Base-by-base conservation (phyloP, 64 coral and sea anemone genomes). In the Actinia equina region DNA sequence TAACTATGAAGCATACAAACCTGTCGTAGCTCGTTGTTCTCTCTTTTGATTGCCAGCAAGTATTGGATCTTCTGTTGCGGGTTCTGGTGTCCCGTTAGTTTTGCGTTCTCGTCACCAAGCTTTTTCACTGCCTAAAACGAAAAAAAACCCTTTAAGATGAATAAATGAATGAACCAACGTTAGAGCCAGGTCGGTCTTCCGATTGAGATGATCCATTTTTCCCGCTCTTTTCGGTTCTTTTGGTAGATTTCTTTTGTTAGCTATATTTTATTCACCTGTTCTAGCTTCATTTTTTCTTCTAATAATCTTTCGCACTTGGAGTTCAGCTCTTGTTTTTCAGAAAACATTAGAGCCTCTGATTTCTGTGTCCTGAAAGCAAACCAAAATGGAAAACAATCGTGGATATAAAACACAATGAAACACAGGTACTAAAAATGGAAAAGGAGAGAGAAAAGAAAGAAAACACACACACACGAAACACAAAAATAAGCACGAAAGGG, bases 51-150 rank as follows among this genome's bases (percentile, higher is more conserved):
- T 1, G 88, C 88, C 60, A 90, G 67, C 76, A 99, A 42, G 83
- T 99, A 90, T 10, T 99, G 90, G 3, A 99, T 78, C 61, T 95
- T 99, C 83, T 99, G 97, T 16, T 92, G 91, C 8, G 59, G 88
- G 81, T 99, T 99, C 78, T 95, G 97, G 45, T 98, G 96, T 9
- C 96, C 96, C 13, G 88, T 89, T 20, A 95, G 71, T 44, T 89
- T 82, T 18, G 91, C 93, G 69, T 95, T 99, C 42, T 95, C 97
- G 2, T 92, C 97, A 71, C 85, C 91, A 4, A 82, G 84, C 71
- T 89, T 92, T 14, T 91, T 79, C n/a, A 93, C 26, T 12, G 85
- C 87, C 94, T 97, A n/a, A 18, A 81, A n/a, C 46, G 14, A 81
- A 44, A 71, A 19, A 74, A 86, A 22, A 10, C 3, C 2, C 13